phyloP scores from a whole-genome alignment of 2,113 vertebrate genomes.

The Microtus ochrogaster region DNA sequence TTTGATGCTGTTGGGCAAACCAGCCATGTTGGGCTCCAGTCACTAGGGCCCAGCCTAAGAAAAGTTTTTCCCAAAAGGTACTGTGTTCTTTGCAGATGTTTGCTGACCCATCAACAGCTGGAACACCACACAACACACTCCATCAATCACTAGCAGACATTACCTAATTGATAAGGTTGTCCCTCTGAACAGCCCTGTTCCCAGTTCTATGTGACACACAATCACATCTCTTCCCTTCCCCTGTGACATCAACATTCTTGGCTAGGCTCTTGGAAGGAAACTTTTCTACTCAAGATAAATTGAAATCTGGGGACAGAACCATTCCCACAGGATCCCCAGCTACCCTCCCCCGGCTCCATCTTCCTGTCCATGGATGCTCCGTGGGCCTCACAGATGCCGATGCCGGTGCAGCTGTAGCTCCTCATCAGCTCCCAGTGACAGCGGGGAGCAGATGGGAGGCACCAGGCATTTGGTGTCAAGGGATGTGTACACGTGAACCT shows the following conservation, averaged over 20 bases:
- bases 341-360: constrained; percentile 22
- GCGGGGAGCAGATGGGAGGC: constrained; percentile 47
- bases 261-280: constrained; percentile 82
- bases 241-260: constrained; percentile 88
- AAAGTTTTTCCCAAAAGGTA: constrained; percentile 22
- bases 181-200: constrained; percentile 75
- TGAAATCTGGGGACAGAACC: constrained; percentile 65
- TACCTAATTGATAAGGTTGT: constrained; percentile 90
- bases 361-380: rapidly evolving
- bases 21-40: background rate
- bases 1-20: background rate
- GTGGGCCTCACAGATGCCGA: background rate
- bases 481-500: background rate
- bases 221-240: constrained; percentile 83
- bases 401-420: constrained; percentile 63
- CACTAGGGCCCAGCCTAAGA: rapidly evolving
- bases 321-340: constrained; percentile 71
- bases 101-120: constrained; percentile 80
- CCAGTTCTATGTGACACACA: constrained; percentile 77
- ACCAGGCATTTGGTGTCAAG: constrained; percentile 43
- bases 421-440: constrained; percentile 62
- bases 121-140: constrained; percentile 77
- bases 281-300: constrained; percentile 87
- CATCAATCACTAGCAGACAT: constrained; percentile 86
- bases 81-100: constrained; percentile 72